Conservation (phyloP, 1,140 invertebrate species). For the Propsilocerus akamusi region DNA sequence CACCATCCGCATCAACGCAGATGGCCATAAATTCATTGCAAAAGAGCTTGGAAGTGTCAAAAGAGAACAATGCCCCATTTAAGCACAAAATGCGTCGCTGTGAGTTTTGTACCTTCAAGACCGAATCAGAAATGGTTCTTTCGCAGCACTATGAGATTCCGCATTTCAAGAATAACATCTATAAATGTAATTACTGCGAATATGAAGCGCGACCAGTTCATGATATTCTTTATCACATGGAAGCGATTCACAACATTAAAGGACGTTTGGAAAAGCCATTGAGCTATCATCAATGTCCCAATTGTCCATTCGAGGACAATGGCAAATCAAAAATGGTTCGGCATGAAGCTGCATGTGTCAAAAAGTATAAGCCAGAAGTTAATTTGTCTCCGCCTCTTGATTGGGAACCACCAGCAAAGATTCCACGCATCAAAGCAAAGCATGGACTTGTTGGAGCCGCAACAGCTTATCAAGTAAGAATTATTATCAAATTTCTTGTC, state of each 20-base stretch:
- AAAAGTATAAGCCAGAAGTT: conserved; percentile 73
- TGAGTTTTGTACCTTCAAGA: conserved; percentile 81
- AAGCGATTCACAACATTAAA: conserved; percentile 65
- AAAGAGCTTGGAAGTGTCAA: conserved; percentile 71
- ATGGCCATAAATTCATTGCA: conserved; percentile 57
- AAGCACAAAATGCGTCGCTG: conserved; percentile 65
- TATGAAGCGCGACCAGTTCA: conserved; percentile 67
- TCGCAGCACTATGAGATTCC: conserved; percentile 80
- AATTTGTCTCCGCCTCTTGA: conserved; percentile 69
- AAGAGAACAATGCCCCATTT: conserved; percentile 76
- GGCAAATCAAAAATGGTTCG: conserved; percentile 81
- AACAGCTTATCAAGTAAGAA: conserved; percentile 20
- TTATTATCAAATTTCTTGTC: not conserved
- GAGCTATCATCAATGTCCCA: conserved; percentile 78
- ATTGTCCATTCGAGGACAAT: conserved; percentile 89
- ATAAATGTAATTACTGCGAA: conserved; percentile 74
- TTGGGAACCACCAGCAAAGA: conserved; percentile 85
- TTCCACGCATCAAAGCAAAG: conserved; percentile 34
- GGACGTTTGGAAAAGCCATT: conserved; percentile 68
- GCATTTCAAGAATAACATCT: conserved; percentile 72
- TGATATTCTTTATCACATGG: conserved; percentile 83
- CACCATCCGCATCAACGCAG: conserved; percentile 47
- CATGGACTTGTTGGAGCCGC: conserved; percentile 23
- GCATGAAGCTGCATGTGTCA: conserved; percentile 73
- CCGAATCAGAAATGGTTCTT: conserved; percentile 73